phyloP scores from a whole-genome alignment of 2,888 invertebrate genomes.

The Dynastes tityus region DNA sequence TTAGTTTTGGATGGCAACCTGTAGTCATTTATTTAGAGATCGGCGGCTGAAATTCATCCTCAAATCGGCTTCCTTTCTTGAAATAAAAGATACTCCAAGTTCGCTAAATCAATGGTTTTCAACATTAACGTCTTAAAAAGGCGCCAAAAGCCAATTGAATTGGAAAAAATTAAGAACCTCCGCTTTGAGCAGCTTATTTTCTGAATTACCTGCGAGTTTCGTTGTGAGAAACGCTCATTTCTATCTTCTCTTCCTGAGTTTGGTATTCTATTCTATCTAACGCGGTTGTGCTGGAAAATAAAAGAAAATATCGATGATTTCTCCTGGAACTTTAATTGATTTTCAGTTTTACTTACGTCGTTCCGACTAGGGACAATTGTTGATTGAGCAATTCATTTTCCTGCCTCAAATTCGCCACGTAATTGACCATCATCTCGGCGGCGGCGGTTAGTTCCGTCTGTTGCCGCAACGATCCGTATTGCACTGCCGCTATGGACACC shows the following conservation, averaged over 20 bases:
- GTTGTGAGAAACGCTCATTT: not conserved
- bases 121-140: no score
- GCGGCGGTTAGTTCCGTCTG: constrained; percentile 48
- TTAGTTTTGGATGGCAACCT: no score
- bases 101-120: no score
- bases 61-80: no score
- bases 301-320: not conserved
- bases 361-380: constrained; percentile 45
- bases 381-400: constrained; percentile 17
- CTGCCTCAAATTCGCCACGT: constrained; percentile 49
- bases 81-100: no score
- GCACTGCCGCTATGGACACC: constrained; percentile 50
- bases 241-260: constrained; percentile 12
- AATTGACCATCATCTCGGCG: constrained; percentile 53
- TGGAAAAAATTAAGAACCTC: not conserved
- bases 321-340: no score
- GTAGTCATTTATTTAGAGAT: no score
- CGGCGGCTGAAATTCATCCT: no score
- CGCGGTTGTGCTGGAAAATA: constrained; percentile 21
- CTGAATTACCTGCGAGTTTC: not conserved
- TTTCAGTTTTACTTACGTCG: constrained; percentile 26
- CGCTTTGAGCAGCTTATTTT: not conserved
- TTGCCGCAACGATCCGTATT: constrained; percentile 53
- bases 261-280: constrained; percentile 30
- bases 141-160: no score